A percentile compares a stretch with the other conserved stretches of the same genome.
Conservation (phyloP, 2,113 vertebrate genomes). For the Dendrocopos noguchii region DNA sequence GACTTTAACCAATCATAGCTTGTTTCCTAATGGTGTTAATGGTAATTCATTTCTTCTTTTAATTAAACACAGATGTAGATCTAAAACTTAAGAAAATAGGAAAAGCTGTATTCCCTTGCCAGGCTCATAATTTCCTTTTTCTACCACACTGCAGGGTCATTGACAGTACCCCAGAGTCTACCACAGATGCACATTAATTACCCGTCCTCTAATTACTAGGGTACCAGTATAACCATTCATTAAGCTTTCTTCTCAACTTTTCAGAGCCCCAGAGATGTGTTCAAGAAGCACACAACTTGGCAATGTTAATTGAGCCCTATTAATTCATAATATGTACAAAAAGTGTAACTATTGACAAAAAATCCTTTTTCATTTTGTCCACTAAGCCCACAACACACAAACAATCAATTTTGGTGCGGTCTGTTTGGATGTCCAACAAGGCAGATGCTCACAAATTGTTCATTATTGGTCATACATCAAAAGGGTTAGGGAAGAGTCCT, state of each 20-base stretch:
- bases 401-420: conserved; percentile 41
- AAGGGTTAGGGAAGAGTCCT: conserved; percentile 27
- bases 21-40: conserved; percentile 69
- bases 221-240: conserved; percentile 75
- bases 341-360: conserved; percentile 73
- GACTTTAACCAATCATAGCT: conserved; percentile 64
- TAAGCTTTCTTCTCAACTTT: conserved; percentile 76
- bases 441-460: conserved; percentile 48
- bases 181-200: conserved; percentile 83
- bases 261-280: conserved; percentile 65
- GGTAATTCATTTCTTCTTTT: conserved; percentile 75
- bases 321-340: conserved; percentile 77
- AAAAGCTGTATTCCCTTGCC: conserved; percentile 73
- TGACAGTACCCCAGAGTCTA: conserved; percentile 73
- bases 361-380: conserved; percentile 57
- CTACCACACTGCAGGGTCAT: conserved; percentile 67
- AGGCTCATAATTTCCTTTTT: conserved; percentile 69
- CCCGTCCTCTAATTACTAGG: conserved; percentile 75
- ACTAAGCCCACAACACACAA: conserved; percentile 12
- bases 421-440: conserved; percentile 41
- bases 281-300: conserved; percentile 61
- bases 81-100: conserved; percentile 75
- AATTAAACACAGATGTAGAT: conserved; percentile 81
- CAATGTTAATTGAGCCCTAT: conserved; percentile 78
- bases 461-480: conserved; percentile 54